Percentiles rank a stretch among this genome's conserved stretches.
These are phyloP conservation scores for Lytechinus variegatus DNA, from an alignment of 35 echinoderm and acorn worm genomes.

Conservation along the genomic window DNA sequence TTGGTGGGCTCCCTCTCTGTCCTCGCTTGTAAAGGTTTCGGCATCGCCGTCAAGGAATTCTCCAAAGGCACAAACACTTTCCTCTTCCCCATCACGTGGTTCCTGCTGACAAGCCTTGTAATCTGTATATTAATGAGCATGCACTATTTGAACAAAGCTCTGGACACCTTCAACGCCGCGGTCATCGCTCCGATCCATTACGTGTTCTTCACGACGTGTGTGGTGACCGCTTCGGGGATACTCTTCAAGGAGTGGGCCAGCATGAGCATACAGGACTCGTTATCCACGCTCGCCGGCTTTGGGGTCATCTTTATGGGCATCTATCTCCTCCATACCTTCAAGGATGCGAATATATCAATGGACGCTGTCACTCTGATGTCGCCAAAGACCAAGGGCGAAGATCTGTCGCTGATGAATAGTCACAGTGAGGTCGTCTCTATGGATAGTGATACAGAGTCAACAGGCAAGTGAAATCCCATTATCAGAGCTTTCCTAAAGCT, in stretches of 20 bases:
- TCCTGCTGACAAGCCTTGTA: constrained; percentile 66
- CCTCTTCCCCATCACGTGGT: constrained; percentile 62
- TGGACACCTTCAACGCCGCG: constrained; percentile 77
- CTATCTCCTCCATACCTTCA: constrained; percentile 79
- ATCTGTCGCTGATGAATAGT: neutral
- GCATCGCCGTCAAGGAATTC: constrained; percentile 78
- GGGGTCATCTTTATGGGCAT: constrained; percentile 70
- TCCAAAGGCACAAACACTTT: constrained; percentile 56
- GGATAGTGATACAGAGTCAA: constrained; percentile 10
- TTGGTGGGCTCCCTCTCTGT: constrained; percentile 91
- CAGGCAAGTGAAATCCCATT: neutral
- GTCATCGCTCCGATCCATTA: constrained; percentile 82
- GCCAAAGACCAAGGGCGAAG: neutral
- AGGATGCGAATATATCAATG: constrained; percentile 61
- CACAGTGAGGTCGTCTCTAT: neutral
- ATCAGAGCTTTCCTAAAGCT: too few species aligned
- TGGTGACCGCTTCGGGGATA: constrained; percentile 65
- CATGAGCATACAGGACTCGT: constrained; percentile 51
- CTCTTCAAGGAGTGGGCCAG: constrained; percentile 72
- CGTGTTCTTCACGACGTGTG: constrained; percentile 79
- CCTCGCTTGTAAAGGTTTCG: constrained; percentile 88
- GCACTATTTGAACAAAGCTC: constrained; percentile 78
- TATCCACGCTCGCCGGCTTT: constrained; percentile 65
- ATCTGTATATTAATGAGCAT: constrained; percentile 68
- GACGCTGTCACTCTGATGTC: constrained; percentile 1